Evolutionary conservation across 2,113 vertebrate genomes (phyloP), one percentile per base, ranked within the genome.

Genomic region (Halcyon malimbica): DNA sequence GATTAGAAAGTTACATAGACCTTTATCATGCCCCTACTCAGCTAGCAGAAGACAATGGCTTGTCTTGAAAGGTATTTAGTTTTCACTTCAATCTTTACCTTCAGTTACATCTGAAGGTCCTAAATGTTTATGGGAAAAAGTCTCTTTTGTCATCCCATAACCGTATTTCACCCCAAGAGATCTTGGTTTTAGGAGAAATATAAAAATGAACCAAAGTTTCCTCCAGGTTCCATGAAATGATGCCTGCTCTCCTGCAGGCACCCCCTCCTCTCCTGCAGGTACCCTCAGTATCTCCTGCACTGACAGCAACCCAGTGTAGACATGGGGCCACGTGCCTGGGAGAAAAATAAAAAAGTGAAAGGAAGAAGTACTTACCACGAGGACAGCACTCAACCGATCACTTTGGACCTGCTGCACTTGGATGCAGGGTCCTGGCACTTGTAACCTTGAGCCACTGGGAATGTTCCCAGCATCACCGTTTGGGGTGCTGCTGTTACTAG

Each of bases 401-500:
- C 96, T 98, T 78, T 98, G 98, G 90, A 97, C 97, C 89, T 97
- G 97, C 90, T 78, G 77, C 93, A 98, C 97, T 73, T 97, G 97
- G 93, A 97, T 93, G 94, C 92, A 97, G 39, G 97, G 93, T 59
- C 97, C 78, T 90, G 97, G 96, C 89, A 97, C 95, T 28, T 97
- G 97, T 56, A 98, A 57, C 96, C 94, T 91, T 42, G 97, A 85
- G 37, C 93, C 81, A 5, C 81, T 67, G n/a, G 95, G 56, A 94
- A 87, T 13, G n/a, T 95, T 97, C 37, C 94, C 96, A 78, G 96
- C 89, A 78, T 96, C 95, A 25, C 97, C 92, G 14, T 50, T 62
- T 44, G 97, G 94, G 46, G 95, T 75, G 89, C 81, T 94, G 89
- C 95, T 75, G 57, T 95, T 96, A 56, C 84, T 28, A 11, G 94